Conservation (phyloP, 2,113 vertebrate genomes). For the Cyanistes caeruleus region DNA sequence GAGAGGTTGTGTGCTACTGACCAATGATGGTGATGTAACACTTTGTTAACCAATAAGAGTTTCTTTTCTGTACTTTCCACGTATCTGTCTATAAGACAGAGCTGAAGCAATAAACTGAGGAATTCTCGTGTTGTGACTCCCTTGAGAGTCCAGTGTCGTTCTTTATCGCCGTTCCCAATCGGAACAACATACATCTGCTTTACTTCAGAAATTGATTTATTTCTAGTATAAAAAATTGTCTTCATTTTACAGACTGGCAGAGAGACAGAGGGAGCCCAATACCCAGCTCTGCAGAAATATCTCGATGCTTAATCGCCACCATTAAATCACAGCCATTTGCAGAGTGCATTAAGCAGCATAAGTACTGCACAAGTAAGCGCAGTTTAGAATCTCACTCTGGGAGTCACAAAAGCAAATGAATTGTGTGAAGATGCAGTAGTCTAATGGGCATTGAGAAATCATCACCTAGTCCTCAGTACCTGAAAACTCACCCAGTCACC, state of each 20-base stretch:
- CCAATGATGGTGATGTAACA: no score
- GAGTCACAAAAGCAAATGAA: background rate
- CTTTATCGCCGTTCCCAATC: no score
- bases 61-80: no score
- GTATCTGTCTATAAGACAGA: no score
- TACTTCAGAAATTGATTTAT: background rate
- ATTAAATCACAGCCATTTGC: background rate
- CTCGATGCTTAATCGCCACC: fast-evolving
- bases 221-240: background rate
- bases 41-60: no score
- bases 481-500: background rate
- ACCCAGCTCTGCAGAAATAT: background rate
- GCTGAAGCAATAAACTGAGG: no score
- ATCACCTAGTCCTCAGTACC: background rate
- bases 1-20: no score
- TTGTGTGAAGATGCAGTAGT: background rate
- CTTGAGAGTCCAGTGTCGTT: no score
- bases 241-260: background rate
- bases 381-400: background rate
- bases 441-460: background rate
- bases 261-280: background rate
- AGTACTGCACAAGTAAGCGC: background rate
- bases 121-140: no score
- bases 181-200: background rate
- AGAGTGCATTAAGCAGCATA: background rate